Evolutionary conservation across 2,113 vertebrate species (phyloP).

Genomic region (Nothocercus nigrocapillus): DNA sequence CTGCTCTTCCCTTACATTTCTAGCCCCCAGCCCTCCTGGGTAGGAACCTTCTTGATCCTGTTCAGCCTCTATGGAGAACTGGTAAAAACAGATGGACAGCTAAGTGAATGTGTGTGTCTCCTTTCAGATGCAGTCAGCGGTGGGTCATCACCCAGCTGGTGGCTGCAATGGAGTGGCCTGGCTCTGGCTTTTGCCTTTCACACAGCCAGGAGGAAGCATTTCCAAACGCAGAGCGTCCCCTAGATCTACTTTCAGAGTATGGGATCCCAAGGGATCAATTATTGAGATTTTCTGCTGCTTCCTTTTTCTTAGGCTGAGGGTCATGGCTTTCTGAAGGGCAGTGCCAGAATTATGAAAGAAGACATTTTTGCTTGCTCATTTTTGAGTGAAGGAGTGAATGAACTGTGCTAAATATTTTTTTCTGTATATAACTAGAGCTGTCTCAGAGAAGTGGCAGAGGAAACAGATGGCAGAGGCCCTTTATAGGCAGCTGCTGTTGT

Average conservation of each 20-base stretch:
- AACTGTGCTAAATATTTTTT: conserved; percentile 66
- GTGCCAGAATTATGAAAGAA: conserved; percentile 24
- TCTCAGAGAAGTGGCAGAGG: conserved; percentile 54
- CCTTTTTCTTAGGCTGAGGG: conserved; percentile 40
- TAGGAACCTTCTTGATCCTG: rapidly evolving
- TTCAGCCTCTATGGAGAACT: background rate
- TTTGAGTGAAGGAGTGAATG: conserved; percentile 60
- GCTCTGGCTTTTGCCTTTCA: conserved; percentile 25
- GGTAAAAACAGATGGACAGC: background rate
- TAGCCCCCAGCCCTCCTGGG: background rate
- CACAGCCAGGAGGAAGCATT: background rate
- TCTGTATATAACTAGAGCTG: conserved; percentile 40
- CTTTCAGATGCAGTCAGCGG: rapidly evolving
- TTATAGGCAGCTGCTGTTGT: conserved; percentile 68
- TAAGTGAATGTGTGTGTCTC: background rate
- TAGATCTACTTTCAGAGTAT: conserved; percentile 15
- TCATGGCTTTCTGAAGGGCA: conserved; percentile 46
- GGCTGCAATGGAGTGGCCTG: background rate
- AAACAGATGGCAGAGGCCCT: conserved; percentile 66
- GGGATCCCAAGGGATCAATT: conserved; percentile 11
- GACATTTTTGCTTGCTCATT: conserved; percentile 46
- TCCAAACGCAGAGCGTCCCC: background rate
- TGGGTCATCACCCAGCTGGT: background rate
- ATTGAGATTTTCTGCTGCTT: conserved; percentile 34
- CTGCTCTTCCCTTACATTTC: background rate